phyloP scores from a whole-genome alignment of 2,797 vertebrate species.

The Spinibarbus caldwelli region DNA sequence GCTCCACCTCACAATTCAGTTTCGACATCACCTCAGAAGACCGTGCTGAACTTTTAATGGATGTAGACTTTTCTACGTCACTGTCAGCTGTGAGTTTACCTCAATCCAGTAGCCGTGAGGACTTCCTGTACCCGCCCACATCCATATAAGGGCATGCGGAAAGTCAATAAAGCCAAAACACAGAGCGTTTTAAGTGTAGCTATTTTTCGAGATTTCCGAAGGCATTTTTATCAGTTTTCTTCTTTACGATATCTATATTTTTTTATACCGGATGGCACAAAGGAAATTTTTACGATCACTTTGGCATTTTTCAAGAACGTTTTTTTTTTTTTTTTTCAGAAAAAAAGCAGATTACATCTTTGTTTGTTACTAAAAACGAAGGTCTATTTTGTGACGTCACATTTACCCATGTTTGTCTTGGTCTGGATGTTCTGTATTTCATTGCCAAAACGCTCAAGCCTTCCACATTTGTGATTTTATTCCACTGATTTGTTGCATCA shows the following conservation, averaged over 20 bases:
- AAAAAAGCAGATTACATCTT: background rate
- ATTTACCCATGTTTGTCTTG: background rate
- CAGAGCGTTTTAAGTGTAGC: conserved; percentile 41
- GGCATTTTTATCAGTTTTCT: conserved; percentile 41
- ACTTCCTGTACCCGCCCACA: background rate
- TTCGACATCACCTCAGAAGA: background rate
- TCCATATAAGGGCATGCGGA: conserved; percentile 24
- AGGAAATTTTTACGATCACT: conserved; percentile 39
- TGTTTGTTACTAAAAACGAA: background rate
- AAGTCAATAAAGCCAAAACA: conserved; percentile 51
- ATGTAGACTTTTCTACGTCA: conserved; percentile 9
- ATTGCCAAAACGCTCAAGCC: conserved; percentile 50
- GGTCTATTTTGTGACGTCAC: conserved; percentile 20
- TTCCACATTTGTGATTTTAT: background rate
- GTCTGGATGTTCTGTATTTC: background rate
- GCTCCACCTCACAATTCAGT: conserved; percentile 3
- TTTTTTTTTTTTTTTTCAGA: conserved; percentile 13
- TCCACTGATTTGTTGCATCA: background rate
- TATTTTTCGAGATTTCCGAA: conserved; percentile 38
- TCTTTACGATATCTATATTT: conserved; percentile 53
- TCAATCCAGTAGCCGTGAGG: conserved; percentile 3
- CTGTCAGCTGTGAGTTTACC: conserved; percentile 40
- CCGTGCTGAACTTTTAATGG: conserved; percentile 11
- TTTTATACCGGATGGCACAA: conserved; percentile 51
- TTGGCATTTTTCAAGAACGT: conserved; percentile 36